Evolutionary conservation across 2,113 vertebrate species (phyloP).

Genomic region (Carassius gibelio): DNA sequence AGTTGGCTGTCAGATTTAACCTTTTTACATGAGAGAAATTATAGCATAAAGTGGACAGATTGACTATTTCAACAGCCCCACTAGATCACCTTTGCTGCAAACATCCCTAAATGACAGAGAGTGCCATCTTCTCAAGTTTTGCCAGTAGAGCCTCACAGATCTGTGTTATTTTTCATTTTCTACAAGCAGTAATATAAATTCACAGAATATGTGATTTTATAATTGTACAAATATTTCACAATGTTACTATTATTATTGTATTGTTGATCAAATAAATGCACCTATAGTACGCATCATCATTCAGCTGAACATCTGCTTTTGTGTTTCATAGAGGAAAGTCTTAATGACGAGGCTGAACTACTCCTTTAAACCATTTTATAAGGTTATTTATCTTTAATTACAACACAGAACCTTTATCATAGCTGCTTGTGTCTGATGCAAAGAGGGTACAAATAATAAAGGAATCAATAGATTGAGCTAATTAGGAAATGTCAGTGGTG

Average conservation of each 20-base stretch:
- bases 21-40: not conserved
- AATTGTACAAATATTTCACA: too few species aligned
- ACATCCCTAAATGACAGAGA: not conserved
- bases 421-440: not conserved
- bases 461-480: not conserved
- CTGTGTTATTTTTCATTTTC: not conserved
- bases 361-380: not conserved
- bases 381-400: not conserved
- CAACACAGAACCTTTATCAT: not conserved
- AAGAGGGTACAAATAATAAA: not conserved
- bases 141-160: not conserved
- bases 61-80: too few species aligned
- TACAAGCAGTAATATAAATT: too few species aligned
- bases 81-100: not conserved
- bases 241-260: not conserved
- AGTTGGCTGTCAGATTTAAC: too few species aligned
- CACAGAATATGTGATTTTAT: too few species aligned
- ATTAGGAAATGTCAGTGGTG: not conserved
- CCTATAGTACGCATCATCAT: not conserved
- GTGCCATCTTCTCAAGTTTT: not conserved
- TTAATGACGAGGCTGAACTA: not conserved
- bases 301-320: not conserved
- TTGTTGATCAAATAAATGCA: not conserved
- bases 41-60: not conserved
- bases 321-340: too few species aligned